A percentile compares a stretch with the other conserved stretches of the same genome.
These are phyloP conservation scores for Phoebastria nigripes DNA, from an alignment of 2,797 vertebrate species.

Conservation along the genomic window DNA sequence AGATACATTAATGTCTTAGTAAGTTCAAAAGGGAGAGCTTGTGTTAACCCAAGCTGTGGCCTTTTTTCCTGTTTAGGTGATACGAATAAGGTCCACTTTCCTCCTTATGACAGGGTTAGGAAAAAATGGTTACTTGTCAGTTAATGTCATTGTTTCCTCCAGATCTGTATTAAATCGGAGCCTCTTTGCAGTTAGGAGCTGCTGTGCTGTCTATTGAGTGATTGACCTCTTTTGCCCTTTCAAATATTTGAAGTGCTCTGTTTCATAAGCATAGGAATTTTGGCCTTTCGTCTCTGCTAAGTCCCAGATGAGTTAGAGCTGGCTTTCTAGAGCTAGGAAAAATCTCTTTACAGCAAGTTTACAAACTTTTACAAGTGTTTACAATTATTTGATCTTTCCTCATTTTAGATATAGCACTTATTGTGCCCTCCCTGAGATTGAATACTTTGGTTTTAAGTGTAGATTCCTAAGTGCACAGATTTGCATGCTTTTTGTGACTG, in stretches of 20 bases:
- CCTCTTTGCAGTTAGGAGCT: background rate
- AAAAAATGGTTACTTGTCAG: background rate
- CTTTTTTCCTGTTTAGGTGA: background rate
- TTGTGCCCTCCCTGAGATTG: background rate
- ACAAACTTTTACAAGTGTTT: background rate
- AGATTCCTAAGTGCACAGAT: background rate
- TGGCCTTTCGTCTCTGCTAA: background rate
- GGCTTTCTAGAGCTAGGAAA: background rate
- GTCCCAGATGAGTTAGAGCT: background rate
- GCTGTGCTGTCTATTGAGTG: background rate
- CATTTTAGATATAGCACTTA: background rate
- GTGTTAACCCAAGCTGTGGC: background rate
- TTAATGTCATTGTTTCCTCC: background rate
- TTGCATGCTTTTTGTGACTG: background rate
- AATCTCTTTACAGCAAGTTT: background rate
- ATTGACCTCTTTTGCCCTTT: background rate
- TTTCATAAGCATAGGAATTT: slow-evolving; percentile 1
- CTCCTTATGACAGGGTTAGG: background rate
- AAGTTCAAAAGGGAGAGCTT: background rate
- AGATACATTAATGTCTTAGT: background rate
- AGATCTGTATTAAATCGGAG: background rate
- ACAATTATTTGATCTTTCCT: background rate
- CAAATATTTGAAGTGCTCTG: background rate
- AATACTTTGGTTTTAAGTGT: background rate
- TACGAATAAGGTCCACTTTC: background rate